Base-by-base conservation (phyloP, 1,140 invertebrate genomes). In the Trachelipus rathkii region DNA sequence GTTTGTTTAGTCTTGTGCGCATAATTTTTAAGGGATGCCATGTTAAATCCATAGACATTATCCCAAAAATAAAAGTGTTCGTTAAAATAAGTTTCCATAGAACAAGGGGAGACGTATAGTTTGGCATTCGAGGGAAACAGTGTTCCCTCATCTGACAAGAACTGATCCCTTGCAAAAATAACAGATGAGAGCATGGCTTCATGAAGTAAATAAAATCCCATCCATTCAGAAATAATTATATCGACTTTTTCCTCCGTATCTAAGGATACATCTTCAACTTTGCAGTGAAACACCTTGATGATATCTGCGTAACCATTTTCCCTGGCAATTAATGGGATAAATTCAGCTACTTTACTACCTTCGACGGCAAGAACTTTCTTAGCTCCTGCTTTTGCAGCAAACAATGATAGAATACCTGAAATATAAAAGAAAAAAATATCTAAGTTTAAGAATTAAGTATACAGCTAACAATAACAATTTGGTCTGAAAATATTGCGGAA, bases 201-300 rank as follows among this genome's bases (percentile, higher is more conserved):
- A 84, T 98, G 98, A 9, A 99, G 87, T 67, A 99, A 86, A 86
- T 98, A 98, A 86, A 99, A 99, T 6, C 97, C 97, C 97, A 99
- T 99, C 97, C 97, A 99, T 86, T 99, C 97, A 7, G 95, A 97
- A 44, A 99, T 91, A 81, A 99, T 97, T 24, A 99, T 90, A 85
- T 99, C 97, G 21, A 97, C 95, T 87, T 95, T 89, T 13, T 87
- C 88, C 67, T 86, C 86, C 72, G 19, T 43, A 8, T 89, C 89
- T 33, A 92, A 82, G 5, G 82, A 80, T 3, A 92, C 85, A 73
- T 92, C 89, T 84, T 92, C 91, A 10, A 92, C 87, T 85, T 88
- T 89, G 10, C 87, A 86, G 78, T 89, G 87, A 11, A 91, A 85
- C 44, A 92, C 85, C 67, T 83, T 67, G 73, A 86, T 83, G 10